phyloP scores from a whole-genome alignment of 2,888 invertebrate species.

The Scaptomyza caliginosa region DNA sequence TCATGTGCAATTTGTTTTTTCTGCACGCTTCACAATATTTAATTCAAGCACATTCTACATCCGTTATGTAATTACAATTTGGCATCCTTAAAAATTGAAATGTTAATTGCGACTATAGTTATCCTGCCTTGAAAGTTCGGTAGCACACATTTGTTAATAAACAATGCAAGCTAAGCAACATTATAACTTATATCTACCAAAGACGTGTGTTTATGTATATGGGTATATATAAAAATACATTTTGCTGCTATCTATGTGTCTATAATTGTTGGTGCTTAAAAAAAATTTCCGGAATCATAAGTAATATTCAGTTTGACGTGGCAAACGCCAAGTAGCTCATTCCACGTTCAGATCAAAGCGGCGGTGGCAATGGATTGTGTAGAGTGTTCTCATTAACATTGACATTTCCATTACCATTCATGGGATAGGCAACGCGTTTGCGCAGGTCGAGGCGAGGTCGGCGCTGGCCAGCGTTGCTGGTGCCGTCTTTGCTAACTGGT shows the following conservation, averaged over 20 bases:
- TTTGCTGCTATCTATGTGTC: slow-evolving; percentile 26
- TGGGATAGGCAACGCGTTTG: slow-evolving; percentile 82
- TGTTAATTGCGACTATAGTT: not conserved
- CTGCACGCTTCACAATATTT: not conserved
- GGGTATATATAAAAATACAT: slow-evolving; percentile 7
- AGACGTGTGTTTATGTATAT: not conserved
- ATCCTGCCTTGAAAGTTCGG: not conserved
- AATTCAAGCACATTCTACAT: too few species aligned
- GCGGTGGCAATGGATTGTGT: slow-evolving; percentile 36
- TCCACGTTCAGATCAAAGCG: slow-evolving; percentile 2
- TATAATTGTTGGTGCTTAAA: slow-evolving; percentile 29
- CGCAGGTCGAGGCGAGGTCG: slow-evolving; percentile 82
- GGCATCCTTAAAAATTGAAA: not conserved
- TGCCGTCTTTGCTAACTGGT: slow-evolving; percentile 61
- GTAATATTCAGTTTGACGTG: not conserved
- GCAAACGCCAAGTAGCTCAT: not conserved
- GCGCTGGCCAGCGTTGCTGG: slow-evolving; percentile 53
- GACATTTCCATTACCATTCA: slow-evolving; percentile 62
- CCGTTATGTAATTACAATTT: not conserved
- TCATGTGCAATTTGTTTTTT: too few species aligned
- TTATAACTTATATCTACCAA: not conserved
- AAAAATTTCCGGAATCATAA: slow-evolving; percentile 18
- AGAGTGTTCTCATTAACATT: slow-evolving; percentile 47
- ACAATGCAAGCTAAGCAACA: not conserved
- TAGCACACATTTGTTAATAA: not conserved